Evolutionary conservation across 1,140 invertebrate species (phyloP).

Genomic region (Drosophila lini): DNA sequence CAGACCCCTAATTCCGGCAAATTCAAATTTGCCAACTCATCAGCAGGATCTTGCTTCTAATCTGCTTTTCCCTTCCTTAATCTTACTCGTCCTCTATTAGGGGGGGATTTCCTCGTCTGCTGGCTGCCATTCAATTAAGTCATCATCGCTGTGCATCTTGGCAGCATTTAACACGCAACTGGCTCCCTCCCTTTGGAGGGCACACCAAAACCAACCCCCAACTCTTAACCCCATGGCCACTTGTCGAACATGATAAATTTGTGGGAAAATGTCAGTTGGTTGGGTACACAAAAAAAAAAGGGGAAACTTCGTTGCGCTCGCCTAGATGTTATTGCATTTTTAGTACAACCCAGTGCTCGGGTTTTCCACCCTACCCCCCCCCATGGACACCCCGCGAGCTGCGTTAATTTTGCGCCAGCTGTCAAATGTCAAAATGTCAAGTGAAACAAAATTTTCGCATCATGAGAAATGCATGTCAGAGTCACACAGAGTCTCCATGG

Average conservation of each 20-base stretch:
- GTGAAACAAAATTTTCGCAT: conserved; percentile 75
- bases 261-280: conserved; percentile 54
- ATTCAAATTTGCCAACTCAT: conserved; percentile 47
- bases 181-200: background rate
- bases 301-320: conserved; percentile 10
- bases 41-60: conserved; percentile 23
- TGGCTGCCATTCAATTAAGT: conserved; percentile 58
- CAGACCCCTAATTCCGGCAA: conserved; percentile 11
- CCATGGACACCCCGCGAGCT: conserved; percentile 7
- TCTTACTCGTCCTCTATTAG: background rate
- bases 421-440: conserved; percentile 81
- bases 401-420: conserved; percentile 78
- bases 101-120: conserved; percentile 15
- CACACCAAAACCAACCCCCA: conserved; percentile 1
- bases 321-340: conserved; percentile 66
- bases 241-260: conserved; percentile 79
- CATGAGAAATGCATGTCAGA: conserved; percentile 77
- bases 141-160: conserved; percentile 44
- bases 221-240: conserved; percentile 38
- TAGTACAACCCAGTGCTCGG: conserved; percentile 14
- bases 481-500: conserved; percentile 46
- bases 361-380: background rate
- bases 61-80: conserved; percentile 11
- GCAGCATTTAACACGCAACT: conserved; percentile 35
- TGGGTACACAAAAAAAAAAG: conserved; percentile 6